Conservation (phyloP, 2,797 vertebrate species). For the Diplodus sargus region DNA sequence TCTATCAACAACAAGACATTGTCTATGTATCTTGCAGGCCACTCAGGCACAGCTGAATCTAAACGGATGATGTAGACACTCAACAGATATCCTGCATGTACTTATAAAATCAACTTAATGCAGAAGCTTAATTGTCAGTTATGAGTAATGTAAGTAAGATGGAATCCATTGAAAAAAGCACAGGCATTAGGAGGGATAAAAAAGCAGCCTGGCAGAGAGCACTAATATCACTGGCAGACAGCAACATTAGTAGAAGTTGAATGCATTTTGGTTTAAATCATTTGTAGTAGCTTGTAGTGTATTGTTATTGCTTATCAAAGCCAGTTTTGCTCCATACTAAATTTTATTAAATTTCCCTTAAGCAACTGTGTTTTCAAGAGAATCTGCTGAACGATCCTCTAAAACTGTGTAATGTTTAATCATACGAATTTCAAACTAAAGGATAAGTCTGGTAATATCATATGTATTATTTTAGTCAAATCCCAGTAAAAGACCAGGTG, state of each 20-base stretch:
- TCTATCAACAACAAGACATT: neutral
- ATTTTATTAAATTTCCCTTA: no score
- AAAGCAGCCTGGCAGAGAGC: neutral
- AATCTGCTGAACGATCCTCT: neutral
- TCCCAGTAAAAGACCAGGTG: neutral
- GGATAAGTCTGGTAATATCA: neutral
- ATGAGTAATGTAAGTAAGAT: constrained; percentile 5
- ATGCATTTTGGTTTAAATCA: neutral
- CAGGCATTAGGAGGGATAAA: constrained; percentile 4
- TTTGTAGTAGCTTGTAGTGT: neutral
- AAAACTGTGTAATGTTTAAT: neutral
- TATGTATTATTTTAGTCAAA: neutral
- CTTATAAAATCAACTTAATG: neutral
- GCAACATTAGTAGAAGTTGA: neutral
- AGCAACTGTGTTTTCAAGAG: neutral
- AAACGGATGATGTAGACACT: neutral
- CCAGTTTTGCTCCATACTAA: neutral
- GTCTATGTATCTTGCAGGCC: neutral
- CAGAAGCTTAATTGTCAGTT: constrained; percentile 8
- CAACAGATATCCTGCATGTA: neutral
- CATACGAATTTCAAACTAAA: neutral
- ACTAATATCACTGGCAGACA: neutral
- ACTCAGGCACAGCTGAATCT: neutral
- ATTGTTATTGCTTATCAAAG: neutral
- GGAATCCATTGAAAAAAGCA: constrained; percentile 18